Evolutionary conservation across 1,140 invertebrate species (phyloP).

Genomic region (Cephus cinctus): DNA sequence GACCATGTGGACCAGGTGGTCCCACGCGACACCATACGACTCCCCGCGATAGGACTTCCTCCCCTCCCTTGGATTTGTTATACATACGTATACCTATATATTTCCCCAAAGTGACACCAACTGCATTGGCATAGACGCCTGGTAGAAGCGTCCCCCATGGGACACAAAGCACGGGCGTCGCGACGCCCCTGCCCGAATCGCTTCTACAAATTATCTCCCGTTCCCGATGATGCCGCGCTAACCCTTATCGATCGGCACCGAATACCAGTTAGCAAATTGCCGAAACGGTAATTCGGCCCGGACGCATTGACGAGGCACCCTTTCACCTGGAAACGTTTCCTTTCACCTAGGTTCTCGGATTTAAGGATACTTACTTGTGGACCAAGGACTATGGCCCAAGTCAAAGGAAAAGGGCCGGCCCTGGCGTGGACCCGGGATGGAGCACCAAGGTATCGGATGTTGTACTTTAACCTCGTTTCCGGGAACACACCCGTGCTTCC

Average conservation of each 20-base stretch:
- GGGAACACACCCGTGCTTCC: too few relatives aligned
- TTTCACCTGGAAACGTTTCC: conserved; percentile 24
- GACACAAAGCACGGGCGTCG: not conserved
- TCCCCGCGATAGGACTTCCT: too few relatives aligned
- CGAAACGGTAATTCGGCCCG: too few relatives aligned
- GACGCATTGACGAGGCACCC: too few relatives aligned
- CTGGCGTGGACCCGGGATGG: conserved; percentile 34
- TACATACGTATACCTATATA: not conserved
- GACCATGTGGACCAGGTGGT: conserved; percentile 18
- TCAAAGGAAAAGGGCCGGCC: conserved; percentile 42
- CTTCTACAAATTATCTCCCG: conserved; percentile 26
- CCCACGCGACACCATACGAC: too few relatives aligned
- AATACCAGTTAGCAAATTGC: too few relatives aligned
- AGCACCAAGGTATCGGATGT: conserved; percentile 48
- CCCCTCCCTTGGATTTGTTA: not conserved
- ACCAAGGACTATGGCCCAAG: conserved; percentile 45
- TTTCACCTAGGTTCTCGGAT: conserved; percentile 55
- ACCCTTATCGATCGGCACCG: too few relatives aligned
- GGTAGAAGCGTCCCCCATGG: not conserved
- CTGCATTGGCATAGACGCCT: not conserved
- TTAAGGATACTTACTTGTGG: conserved; percentile 61
- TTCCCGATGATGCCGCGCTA: conserved; percentile 31
- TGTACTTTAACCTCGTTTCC: too few relatives aligned
- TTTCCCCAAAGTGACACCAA: not conserved
- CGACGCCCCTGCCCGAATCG: not conserved